phyloP scores from a whole-genome alignment of 2,797 vertebrate species.

The Gymnodraco acuticeps region DNA sequence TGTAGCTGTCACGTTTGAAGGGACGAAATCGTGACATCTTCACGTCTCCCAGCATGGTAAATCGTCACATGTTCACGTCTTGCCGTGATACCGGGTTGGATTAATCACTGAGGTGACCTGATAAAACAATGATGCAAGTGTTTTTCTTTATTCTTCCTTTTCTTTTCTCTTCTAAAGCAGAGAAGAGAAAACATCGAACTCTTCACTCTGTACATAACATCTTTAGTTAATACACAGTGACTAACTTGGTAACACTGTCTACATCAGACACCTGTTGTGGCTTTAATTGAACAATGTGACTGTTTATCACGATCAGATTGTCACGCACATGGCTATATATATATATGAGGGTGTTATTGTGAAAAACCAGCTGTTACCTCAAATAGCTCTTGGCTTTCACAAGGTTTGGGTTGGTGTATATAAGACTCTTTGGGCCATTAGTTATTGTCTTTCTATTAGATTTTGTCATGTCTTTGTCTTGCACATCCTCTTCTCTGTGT shows the following conservation, averaged over 20 bases:
- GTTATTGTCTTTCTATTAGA: constrained; percentile 38
- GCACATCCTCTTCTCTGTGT: constrained; percentile 41
- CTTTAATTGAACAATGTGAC: constrained; percentile 54
- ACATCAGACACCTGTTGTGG: constrained; percentile 71
- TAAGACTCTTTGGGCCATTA: constrained; percentile 42
- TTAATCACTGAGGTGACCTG: constrained; percentile 57
- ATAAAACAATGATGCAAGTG: constrained; percentile 26
- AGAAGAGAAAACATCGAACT: constrained; percentile 49
- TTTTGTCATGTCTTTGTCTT: constrained; percentile 50
- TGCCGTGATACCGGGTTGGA: too few species aligned
- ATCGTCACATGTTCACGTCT: too few species aligned
- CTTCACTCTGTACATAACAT: constrained; percentile 21
- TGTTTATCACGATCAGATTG: constrained; percentile 52
- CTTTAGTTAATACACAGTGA: constrained; percentile 41
- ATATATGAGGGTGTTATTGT: constrained; percentile 13
- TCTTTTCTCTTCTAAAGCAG: constrained; percentile 21
- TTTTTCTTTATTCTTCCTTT: constrained; percentile 3
- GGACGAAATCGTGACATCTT: too few species aligned
- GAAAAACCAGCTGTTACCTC: constrained; percentile 47
- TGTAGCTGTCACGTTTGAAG: too few species aligned
- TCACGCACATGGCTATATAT: constrained; percentile 32
- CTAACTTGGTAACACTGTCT: constrained; percentile 42
- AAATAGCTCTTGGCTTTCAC: constrained; percentile 39
- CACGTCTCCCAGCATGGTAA: too few species aligned
- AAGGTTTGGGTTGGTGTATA: constrained; percentile 11